Base-by-base conservation (phyloP, 1,140 invertebrate species). In the Hestina assimilis region DNA sequence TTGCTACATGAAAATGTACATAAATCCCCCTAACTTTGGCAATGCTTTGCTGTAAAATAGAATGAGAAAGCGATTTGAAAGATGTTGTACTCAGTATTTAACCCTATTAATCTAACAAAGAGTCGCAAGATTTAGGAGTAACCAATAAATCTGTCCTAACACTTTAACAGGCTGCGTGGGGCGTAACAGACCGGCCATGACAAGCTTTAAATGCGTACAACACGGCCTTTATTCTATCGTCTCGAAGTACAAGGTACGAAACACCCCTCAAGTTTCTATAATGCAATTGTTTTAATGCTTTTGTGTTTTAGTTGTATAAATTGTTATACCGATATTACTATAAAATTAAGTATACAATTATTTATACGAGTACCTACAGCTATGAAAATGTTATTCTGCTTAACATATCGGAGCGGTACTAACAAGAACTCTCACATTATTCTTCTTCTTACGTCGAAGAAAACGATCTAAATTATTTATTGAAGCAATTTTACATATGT, bases 131-230 rank as follows among this genome's bases (percentile, higher is more conserved):
- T 24, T 35, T 15, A 51, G 40, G 31, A 40, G 31, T 14, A 4
- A 14, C 19, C 33, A 24, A 51, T 51, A 51, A 51, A 51, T 33
- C 47, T 51, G 33, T 40, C 33, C 23, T 40, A 51, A 40, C 47
- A 40, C 33, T 24, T 9, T 38, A 38, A 35, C 28, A 14, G 33
- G 12, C 19, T 40, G 47, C 47, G 47, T 50, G 47, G 47, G 47
- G 17, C 6, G 31, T 11, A 50, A 17, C 20, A 50, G 15, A 35
- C 4, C 21, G 11, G 21, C 11, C 21, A 33, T 21, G 20, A 38
- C 33, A 23, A 26, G 31, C 14, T 35, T 51, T 51, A 40, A 51
- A 51, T 51, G 21, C 31, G 9, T 35, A 23, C 31, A 31, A 38
- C 46, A 50, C 31, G 31, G 33, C 17, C 41, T 21, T 12, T 40